Conservation (phyloP, 2,113 vertebrate species). For the Poeciliopsis prolifica region DNA sequence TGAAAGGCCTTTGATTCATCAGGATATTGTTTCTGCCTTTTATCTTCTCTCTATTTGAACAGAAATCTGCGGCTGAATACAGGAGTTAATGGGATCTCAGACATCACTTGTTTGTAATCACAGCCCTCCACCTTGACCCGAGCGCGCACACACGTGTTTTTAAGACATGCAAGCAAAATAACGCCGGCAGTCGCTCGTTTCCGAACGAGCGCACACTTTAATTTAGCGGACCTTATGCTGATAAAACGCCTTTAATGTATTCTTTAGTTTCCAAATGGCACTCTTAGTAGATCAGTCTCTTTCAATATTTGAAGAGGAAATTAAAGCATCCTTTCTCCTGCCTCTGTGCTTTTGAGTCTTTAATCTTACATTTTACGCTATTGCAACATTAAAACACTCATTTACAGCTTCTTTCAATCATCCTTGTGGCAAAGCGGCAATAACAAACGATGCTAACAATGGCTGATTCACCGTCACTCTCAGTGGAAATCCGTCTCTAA, state of each 20-base stretch:
- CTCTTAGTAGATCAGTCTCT: slow-evolving; percentile 64
- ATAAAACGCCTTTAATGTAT: slow-evolving; percentile 78
- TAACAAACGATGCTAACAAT: background rate
- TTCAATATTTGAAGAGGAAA: slow-evolving; percentile 78
- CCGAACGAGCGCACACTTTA: slow-evolving; percentile 12
- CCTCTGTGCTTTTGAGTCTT: slow-evolving; percentile 77
- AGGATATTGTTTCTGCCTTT: slow-evolving; percentile 76
- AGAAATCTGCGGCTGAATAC: slow-evolving; percentile 71
- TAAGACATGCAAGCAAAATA: slow-evolving; percentile 30
- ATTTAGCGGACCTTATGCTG: slow-evolving; percentile 45
- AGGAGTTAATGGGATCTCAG: slow-evolving; percentile 77
- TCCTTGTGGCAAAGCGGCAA: slow-evolving; percentile 10
- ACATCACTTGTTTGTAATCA: slow-evolving; percentile 74
- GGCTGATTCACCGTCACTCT: slow-evolving; percentile 27
- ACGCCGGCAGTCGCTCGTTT: slow-evolving; percentile 1
- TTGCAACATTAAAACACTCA: slow-evolving; percentile 61
- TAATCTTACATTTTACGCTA: slow-evolving; percentile 77
- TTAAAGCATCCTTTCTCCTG: slow-evolving; percentile 68
- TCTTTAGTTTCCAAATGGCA: slow-evolving; percentile 76
- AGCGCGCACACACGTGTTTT: slow-evolving; percentile 17
- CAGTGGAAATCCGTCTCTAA: slow-evolving; percentile 21
- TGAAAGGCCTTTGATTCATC: slow-evolving; percentile 77
- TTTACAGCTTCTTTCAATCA: slow-evolving; percentile 33
- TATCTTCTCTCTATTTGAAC: slow-evolving; percentile 79
- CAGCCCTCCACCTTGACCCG: slow-evolving; percentile 66